Conservation (phyloP, 1,140 invertebrate genomes). For the Lamellibrachia luymesi region DNA sequence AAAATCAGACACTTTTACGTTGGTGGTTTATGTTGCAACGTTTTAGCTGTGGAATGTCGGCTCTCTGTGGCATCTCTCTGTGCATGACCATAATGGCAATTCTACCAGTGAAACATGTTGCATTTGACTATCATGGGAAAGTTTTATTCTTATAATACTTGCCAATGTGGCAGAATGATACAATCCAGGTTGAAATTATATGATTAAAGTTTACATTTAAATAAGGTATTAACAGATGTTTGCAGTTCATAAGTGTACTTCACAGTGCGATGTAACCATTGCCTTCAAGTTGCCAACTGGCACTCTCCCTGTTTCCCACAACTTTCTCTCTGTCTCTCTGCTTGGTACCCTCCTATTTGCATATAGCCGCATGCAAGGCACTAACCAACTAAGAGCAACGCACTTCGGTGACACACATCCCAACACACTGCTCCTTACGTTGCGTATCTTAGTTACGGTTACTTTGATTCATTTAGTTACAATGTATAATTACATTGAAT, state of each 20-base stretch:
- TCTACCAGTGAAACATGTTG: neutral
- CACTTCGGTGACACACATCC: neutral
- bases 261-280: neutral
- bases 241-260: neutral
- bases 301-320: neutral
- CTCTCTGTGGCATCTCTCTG: neutral
- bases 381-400: neutral
- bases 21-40: neutral
- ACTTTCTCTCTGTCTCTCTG: neutral
- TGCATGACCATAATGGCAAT: neutral
- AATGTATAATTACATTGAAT: neutral
- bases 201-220: neutral
- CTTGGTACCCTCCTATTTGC: neutral
- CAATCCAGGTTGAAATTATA: neutral
- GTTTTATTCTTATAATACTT: neutral
- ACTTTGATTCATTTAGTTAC: neutral
- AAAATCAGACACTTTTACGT: neutral
- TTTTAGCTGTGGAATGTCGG: neutral
- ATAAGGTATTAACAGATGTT: neutral
- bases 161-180: neutral
- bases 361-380: neutral
- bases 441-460: neutral
- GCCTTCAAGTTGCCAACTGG: neutral
- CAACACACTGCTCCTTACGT: neutral
- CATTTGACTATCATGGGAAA: neutral